Conservation (phyloP, 2,797 vertebrate species). For the Microctenopoma steveboyesi region DNA sequence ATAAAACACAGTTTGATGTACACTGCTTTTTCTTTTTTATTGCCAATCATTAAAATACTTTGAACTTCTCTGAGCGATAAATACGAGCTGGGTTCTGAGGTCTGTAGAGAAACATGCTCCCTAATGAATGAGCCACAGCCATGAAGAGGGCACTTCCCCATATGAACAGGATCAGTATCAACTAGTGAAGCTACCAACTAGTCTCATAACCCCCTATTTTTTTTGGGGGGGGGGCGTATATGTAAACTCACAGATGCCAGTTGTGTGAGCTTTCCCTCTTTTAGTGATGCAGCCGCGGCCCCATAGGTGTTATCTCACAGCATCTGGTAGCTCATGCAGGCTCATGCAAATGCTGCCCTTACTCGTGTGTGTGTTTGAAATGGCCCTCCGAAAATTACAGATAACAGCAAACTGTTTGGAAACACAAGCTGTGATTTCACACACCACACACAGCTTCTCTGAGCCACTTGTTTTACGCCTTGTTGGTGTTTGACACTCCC, state of each 20-base stretch:
- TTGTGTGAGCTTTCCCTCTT: slow-evolving; percentile 41
- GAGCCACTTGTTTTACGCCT: slow-evolving; percentile 20
- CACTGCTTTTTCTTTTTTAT: background rate
- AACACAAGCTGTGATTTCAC: slow-evolving; percentile 36
- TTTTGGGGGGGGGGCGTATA: slow-evolving; percentile 22
- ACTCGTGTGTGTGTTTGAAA: slow-evolving; percentile 40
- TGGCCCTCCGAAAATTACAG: slow-evolving; percentile 35
- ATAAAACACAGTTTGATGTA: slow-evolving; percentile 1
- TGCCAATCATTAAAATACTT: slow-evolving; percentile 8
- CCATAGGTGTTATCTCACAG: slow-evolving; percentile 21
- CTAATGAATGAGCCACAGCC: slow-evolving; percentile 7
- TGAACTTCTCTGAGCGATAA: background rate
- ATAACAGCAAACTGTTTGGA: slow-evolving; percentile 27
- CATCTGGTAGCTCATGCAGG: slow-evolving; percentile 36
- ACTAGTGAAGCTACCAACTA: slow-evolving; percentile 37
- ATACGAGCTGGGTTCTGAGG: slow-evolving; percentile 5
- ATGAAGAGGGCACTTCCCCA: slow-evolving; percentile 1
- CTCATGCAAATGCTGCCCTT: slow-evolving; percentile 32
- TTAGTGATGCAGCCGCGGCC: slow-evolving; percentile 30
- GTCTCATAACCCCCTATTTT: background rate
- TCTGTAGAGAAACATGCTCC: slow-evolving; percentile 4
- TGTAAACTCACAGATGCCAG: slow-evolving; percentile 52
- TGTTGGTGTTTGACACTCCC: slow-evolving; percentile 11
- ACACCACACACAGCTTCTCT: background rate
- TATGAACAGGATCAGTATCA: slow-evolving; percentile 21